Evolutionary conservation across 1,140 invertebrate genomes (phyloP).

Genomic region (Danaus plexippus): DNA sequence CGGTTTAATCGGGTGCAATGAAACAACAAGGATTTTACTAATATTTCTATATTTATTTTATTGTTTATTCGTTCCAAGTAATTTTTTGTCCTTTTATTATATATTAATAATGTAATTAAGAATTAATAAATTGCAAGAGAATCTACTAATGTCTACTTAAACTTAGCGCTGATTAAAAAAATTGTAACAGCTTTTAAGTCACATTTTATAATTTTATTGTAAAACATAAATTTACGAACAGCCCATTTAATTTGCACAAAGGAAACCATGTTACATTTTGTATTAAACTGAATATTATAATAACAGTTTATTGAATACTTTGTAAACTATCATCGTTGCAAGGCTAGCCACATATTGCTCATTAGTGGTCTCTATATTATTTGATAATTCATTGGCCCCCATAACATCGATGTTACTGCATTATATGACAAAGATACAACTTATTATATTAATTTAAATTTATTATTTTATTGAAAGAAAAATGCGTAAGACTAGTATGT

Average conservation of each 20-base stretch:
- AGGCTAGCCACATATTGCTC: neutral
- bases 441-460: too few relatives aligned
- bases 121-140: slow-evolving; percentile 64
- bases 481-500: too few relatives aligned
- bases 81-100: slow-evolving; percentile 56
- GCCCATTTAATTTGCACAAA: neutral
- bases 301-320: neutral
- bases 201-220: slow-evolving; percentile 12
- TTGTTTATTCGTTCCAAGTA: slow-evolving; percentile 67
- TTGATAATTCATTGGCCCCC: slow-evolving; percentile 16
- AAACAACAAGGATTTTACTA: slow-evolving; percentile 55
- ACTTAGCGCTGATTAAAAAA: slow-evolving; percentile 51
- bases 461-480: too few relatives aligned
- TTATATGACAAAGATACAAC: slow-evolving; percentile 1
- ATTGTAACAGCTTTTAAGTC: slow-evolving; percentile 34
- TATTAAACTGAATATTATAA: neutral
- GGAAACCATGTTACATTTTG: neutral
- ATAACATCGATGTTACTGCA: slow-evolving; percentile 16
- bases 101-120: slow-evolving; percentile 58
- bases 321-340: slow-evolving; percentile 1
- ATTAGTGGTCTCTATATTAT: neutral
- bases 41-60: slow-evolving; percentile 67
- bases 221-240: neutral
- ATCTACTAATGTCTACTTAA: slow-evolving; percentile 62
- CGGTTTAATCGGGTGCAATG: slow-evolving; percentile 26